A percentile compares a stretch with the other conserved stretches of the same genome.
These are phyloP conservation scores for Amblyopsis rosae DNA, from an alignment of 2,113 vertebrate genomes.

Conservation along the genomic window DNA sequence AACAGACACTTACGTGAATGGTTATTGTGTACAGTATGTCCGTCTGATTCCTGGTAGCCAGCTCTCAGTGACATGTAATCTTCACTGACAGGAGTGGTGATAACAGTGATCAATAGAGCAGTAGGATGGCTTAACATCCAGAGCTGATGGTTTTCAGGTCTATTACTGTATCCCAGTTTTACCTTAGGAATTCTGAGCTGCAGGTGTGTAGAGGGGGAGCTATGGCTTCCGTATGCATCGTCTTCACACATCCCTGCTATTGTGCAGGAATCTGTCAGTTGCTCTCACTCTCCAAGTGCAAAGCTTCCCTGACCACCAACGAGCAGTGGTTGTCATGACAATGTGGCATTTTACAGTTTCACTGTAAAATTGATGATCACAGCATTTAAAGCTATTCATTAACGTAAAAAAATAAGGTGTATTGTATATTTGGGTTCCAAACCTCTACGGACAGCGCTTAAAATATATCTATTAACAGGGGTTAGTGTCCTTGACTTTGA, in stretches of 20 bases:
- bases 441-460: background rate
- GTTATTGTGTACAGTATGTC: no score
- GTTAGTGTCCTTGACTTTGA: no score
- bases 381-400: slow-evolving; percentile 6
- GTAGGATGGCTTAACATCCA: slow-evolving; percentile 64
- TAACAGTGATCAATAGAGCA: slow-evolving; percentile 73
- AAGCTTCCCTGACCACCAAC: slow-evolving; percentile 38
- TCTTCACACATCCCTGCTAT: slow-evolving; percentile 33
- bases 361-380: slow-evolving; percentile 9
- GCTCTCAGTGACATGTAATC: slow-evolving; percentile 59
- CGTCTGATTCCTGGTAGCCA: slow-evolving; percentile 41
- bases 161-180: slow-evolving; percentile 42
- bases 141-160: slow-evolving; percentile 65
- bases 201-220: slow-evolving; percentile 42
- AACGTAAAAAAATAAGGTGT: background rate
- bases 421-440: no score
- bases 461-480: no score
- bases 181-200: slow-evolving; percentile 20
- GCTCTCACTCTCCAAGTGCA: slow-evolving; percentile 48
- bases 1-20: slow-evolving; percentile 5
- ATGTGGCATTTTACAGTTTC: slow-evolving; percentile 19
- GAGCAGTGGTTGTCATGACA: slow-evolving; percentile 22
- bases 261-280: slow-evolving; percentile 62
- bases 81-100: slow-evolving; percentile 60
- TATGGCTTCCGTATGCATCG: slow-evolving; percentile 33